Base-by-base conservation (phyloP, 2,888 invertebrate species). In the Brachynemurus nebulosus region DNA sequence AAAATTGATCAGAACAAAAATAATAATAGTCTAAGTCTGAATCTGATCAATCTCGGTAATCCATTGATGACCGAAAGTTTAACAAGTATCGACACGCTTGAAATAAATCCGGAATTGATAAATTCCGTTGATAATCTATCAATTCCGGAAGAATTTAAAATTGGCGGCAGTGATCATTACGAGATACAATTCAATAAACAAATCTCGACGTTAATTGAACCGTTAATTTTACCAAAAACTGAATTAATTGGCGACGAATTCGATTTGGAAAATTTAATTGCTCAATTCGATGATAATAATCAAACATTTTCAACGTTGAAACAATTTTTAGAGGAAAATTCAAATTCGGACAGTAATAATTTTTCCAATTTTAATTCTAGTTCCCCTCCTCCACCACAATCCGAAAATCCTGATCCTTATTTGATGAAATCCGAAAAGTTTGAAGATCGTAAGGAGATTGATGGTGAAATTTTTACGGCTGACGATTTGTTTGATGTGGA, bases 91-190 rank as follows among this genome's bases (percentile, higher is more conserved):
- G 45, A 23, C 45, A 48, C 18, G 44, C 54, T 54, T 21, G 65
- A 68, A 18, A 74, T 75, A 48, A 74, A 76, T 57, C 74, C 74
- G 20, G 65, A 69, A 53, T 66, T 80, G 46, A 80, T 80, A 46
- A 80, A 81, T 60, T 76, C 76, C 63, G 76, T 75, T 59, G 80
- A 80, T 60, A 79, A 80, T 64, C 65, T 80, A 40, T 72, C 77
- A 14, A 74, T 80, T 40, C 63, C 63, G 11, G 61, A 61, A 33
- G 51, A 58, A 51, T 48, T 58, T 20, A 48, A 52, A 45, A n/a
- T n/a, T n/a, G 52, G 51, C 40, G 48, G 53, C 40, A 56, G 67
- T 49, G 67, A 68, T 48, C 65, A 68, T 53, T 59, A 70, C 50
- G 69, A 67, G 51, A 58, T 62, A 35, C 69, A 70, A 51, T 71